A percentile compares a stretch with the other conserved stretches of the same genome.
Evolutionary conservation across 2,888 invertebrate genomes (phyloP).

Genomic region (Therioaphis trifolii): DNA sequence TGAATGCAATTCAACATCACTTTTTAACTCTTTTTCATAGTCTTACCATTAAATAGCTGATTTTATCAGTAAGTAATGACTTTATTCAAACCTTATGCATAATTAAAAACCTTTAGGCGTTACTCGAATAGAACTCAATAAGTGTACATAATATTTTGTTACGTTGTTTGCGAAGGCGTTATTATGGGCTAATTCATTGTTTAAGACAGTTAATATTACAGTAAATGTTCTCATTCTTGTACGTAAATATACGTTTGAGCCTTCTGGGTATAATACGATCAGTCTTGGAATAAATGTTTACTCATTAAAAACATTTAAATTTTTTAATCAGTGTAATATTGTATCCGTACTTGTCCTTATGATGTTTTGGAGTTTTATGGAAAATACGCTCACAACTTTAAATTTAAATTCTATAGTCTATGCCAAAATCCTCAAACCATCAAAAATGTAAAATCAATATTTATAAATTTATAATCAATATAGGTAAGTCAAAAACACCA

Average conservation of each 20-base stretch:
- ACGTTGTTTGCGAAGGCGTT: constrained; percentile 8
- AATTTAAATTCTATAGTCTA: too few species aligned
- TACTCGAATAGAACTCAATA: neutral
- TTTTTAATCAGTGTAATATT: too few species aligned
- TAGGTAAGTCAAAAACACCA: too few species aligned
- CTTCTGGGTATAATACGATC: neutral
- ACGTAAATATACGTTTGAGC: neutral
- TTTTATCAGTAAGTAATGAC: neutral
- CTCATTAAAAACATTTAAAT: neutral
- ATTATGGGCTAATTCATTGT: neutral
- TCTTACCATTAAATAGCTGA: neutral
- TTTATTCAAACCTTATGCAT: neutral
- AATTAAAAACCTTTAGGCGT: neutral
- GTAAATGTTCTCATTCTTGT: neutral
- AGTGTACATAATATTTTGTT: neutral
- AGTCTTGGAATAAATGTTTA: neutral
- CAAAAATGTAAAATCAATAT: too few species aligned
- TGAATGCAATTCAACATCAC: neutral
- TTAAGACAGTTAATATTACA: neutral
- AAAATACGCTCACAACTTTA: too few species aligned
- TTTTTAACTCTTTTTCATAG: neutral
- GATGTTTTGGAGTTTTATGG: too few species aligned
- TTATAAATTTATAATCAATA: too few species aligned
- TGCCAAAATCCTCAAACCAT: too few species aligned
- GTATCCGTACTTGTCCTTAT: too few species aligned